Percentiles rank a stretch among this genome's conserved stretches.
These are phyloP conservation scores for Falcunculus frontatus DNA, from an alignment of 2,113 vertebrate genomes.

Conservation along the genomic window DNA sequence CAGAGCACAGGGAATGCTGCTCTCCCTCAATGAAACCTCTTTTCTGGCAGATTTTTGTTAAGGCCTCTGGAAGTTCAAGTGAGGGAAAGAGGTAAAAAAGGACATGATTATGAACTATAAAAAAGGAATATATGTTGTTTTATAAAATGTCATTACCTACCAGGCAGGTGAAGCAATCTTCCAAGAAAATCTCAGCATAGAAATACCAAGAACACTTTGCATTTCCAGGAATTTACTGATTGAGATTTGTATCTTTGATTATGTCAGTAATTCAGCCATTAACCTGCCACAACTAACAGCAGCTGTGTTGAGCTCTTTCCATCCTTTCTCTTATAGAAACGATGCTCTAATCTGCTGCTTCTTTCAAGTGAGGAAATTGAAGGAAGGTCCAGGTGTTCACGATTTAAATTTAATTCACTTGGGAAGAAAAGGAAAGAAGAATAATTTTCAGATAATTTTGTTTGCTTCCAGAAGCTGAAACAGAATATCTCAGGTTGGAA, in stretches of 20 bases:
- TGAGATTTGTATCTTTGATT: not conserved
- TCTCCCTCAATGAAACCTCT: not conserved
- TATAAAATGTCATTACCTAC: not conserved
- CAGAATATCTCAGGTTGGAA: not conserved
- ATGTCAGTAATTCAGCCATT: not conserved
- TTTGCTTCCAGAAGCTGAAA: not conserved
- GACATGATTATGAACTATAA: not conserved
- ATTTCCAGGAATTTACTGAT: not conserved
- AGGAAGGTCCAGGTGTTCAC: not conserved
- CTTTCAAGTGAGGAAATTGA: not conserved
- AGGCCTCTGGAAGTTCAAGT: not conserved
- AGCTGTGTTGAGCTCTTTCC: not conserved
- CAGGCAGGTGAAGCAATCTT: not conserved
- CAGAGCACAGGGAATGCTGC: not conserved
- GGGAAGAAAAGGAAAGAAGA: not conserved
- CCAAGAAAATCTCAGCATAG: not conserved
- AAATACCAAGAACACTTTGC: not conserved
- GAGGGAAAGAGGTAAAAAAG: not conserved
- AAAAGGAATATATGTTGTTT: not conserved
- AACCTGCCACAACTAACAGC: not conserved
- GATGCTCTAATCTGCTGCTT: not conserved
- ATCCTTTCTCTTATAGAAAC: not conserved
- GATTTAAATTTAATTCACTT: not conserved
- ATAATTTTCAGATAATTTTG: not conserved
- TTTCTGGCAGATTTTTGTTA: not conserved